These are phyloP conservation scores for Hydra vulgaris DNA, from an alignment of 30 jellyfish, hydroid and myxozoan species.

Conservation along the genomic window DNA sequence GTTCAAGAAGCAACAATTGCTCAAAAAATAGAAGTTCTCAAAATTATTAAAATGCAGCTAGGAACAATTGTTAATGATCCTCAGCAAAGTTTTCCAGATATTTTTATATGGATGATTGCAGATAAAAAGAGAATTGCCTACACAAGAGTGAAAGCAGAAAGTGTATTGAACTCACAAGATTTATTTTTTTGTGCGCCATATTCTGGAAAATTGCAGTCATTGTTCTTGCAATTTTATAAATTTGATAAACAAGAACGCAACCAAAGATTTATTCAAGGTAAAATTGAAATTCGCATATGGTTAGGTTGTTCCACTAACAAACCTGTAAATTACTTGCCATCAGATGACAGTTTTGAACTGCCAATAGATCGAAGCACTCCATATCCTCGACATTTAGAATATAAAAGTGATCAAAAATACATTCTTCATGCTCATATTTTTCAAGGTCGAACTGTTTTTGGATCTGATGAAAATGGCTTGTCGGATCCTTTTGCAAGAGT, in stretches of 20 bases:
- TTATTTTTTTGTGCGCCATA: conserved; percentile 34
- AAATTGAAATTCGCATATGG: conserved; percentile 59
- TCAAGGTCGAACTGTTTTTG: conserved; percentile 71
- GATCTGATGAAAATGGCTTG: conserved; percentile 59
- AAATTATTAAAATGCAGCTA: not conserved
- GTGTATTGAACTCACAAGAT: conserved; percentile 35
- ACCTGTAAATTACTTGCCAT: not conserved
- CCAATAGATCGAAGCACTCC: not conserved
- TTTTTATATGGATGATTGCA: conserved; percentile 51
- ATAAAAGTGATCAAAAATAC: not conserved
- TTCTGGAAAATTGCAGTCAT: conserved; percentile 37
- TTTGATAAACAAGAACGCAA: conserved; percentile 23
- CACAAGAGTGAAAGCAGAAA: conserved; percentile 63
- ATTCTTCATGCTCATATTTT: conserved; percentile 59
- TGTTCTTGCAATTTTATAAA: conserved; percentile 23
- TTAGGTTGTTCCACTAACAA: conserved; percentile 29
- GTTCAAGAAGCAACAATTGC: not conserved
- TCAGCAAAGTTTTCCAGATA: conserved; percentile 72
- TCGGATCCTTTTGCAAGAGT: conserved; percentile 74
- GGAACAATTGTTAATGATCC: conserved; percentile 33
- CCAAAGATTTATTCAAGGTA: conserved; percentile 37
- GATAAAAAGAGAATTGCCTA: conserved; percentile 64
- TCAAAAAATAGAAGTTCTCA: not conserved
- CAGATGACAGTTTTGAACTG: not conserved
- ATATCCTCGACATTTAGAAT: not conserved